Evolutionary conservation across 2,888 invertebrate species (phyloP).

Genomic region (Amorpha juglandis): DNA sequence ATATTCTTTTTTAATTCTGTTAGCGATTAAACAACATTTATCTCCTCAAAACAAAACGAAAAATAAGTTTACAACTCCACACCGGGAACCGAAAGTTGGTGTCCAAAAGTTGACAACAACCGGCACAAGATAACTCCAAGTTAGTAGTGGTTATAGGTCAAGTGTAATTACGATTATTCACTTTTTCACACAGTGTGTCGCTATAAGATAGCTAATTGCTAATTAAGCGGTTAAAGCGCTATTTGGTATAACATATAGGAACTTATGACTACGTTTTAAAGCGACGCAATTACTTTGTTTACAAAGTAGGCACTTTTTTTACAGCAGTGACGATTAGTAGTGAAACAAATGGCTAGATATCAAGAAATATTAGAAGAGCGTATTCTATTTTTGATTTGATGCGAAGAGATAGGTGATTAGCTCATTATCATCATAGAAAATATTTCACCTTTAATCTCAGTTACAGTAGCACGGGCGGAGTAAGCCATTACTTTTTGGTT

Average conservation of each 20-base stretch:
- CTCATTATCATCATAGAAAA: no score
- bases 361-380: no score
- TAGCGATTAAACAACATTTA: no score
- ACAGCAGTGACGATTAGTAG: no score
- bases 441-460: no score
- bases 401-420: no score
- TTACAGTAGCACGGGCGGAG: no score
- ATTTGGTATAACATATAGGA: background rate
- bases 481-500: no score
- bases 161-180: constrained; percentile 78
- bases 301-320: background rate
- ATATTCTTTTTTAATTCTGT: no score
- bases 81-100: constrained; percentile 33
- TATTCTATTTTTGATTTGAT: no score
- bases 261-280: no score
- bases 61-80: constrained; percentile 19
- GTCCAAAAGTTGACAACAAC: constrained; percentile 52
- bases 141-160: constrained; percentile 65
- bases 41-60: background rate
- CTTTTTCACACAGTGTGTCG: constrained; percentile 29
- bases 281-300: background rate
- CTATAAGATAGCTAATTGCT: constrained; percentile 15
- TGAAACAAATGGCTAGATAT: no score
- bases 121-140: constrained; percentile 61
- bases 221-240: background rate